Evolutionary conservation across 2,797 vertebrate genomes (phyloP), one percentile per base, ranked within the genome.

Genomic region (Fundulus diaphanus): DNA sequence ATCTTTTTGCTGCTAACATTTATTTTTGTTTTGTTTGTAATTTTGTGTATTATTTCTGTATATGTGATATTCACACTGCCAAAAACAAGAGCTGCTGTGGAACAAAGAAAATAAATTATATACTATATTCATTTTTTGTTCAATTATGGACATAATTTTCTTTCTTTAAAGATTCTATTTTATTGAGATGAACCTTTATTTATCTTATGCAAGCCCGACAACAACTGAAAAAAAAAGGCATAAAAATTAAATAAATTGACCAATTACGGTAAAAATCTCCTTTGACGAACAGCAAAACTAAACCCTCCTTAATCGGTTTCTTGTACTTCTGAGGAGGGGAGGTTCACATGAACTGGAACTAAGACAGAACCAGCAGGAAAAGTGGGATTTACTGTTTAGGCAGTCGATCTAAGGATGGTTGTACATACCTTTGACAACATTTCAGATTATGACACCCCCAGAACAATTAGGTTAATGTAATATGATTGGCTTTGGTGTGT

Each of bases 401-500:
- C 5, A 54, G n/a, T 54, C n/a, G n/a, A 11, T 54, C 8, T 2
- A 54, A 27, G 5, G 49, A 51, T 51, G 7, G 49, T 9, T 51
- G 49, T 24, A 51, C 49, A 22, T 7, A 51, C 6, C 49, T 51
- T 24, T 51, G 7, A 24, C 0, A 18, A 24, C 24, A 24, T 51
- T 27, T 35, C n/a, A 7, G 11, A 52, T 22, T 37, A 5, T 16
- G 9, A 20, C 27, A 29, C 46, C 7, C 44, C 54, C 31, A 27
- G 31, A 31, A 48, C 61, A 73, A 73, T 65, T 52, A 40, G 27
- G 33, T 52, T 73, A 73, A 51, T 66, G 48, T 42, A 54, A 52
- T 54, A 22, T 54, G 16, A 33, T 46, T 37, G 44, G 44, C n/a
- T 49, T 59, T 37, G 61, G 18, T 22, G 46, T 22, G 40, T 11